Evolutionary conservation across 2,888 invertebrate genomes (phyloP).

Genomic region (Pseudoips prasinana): DNA sequence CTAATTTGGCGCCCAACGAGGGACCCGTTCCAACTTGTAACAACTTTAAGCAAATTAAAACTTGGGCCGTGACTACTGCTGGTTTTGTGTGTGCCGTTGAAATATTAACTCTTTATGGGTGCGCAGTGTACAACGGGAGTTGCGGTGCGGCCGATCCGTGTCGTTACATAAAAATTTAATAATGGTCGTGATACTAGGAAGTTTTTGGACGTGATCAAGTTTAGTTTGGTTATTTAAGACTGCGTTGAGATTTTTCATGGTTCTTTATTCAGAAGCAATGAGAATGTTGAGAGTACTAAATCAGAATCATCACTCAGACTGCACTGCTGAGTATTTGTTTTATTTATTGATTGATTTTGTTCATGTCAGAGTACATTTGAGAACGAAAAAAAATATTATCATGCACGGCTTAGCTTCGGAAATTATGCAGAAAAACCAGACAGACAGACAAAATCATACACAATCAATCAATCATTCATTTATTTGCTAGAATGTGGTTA

Average conservation of each 20-base stretch:
- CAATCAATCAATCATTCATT: too few species aligned
- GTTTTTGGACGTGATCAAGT: constrained; percentile 56
- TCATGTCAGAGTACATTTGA: too few species aligned
- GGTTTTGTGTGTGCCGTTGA: constrained; percentile 69
- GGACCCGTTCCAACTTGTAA: constrained; percentile 78
- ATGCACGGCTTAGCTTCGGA: too few species aligned
- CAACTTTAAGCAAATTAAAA: constrained; percentile 82
- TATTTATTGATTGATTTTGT: too few species aligned
- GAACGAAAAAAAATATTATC: too few species aligned
- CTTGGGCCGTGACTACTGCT: constrained; percentile 73
- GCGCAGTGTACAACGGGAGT: constrained; percentile 65
- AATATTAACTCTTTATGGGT: constrained; percentile 80
- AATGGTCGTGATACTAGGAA: constrained; percentile 51
- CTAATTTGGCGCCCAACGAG: constrained; percentile 76
- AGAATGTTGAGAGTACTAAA: background rate
- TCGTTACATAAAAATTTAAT: constrained; percentile 72
- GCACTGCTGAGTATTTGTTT: too few species aligned
- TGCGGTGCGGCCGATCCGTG: constrained; percentile 53
- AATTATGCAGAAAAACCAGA: too few species aligned
- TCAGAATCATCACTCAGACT: too few species aligned
- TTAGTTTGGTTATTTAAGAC: constrained; percentile 41
- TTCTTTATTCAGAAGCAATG: constrained; percentile 26
- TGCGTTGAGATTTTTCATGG: constrained; percentile 32
- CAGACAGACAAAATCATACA: too few species aligned
- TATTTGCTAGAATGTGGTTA: too few species aligned